Evolutionary conservation across 2,888 invertebrate species (phyloP).

Genomic region (Scaptomyza tumidula): DNA sequence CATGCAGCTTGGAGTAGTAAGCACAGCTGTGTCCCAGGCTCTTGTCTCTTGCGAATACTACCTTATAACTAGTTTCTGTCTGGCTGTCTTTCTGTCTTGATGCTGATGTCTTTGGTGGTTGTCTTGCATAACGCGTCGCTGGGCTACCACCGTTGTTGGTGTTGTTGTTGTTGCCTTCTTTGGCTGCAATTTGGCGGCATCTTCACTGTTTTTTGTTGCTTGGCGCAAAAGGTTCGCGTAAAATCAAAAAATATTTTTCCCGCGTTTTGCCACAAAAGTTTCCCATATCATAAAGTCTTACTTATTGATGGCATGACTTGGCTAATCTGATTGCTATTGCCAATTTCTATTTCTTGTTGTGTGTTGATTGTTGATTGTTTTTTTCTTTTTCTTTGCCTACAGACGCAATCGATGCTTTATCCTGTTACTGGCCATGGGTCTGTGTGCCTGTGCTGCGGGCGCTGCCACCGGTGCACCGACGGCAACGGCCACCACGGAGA

Average conservation of each 20-base stretch:
- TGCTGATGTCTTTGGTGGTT: conserved; percentile 46
- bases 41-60: conserved; percentile 40
- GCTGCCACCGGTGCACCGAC: conserved; percentile 67
- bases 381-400: conserved; percentile 36
- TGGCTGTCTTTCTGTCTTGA: neutral
- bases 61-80: conserved; percentile 70
- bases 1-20: conserved; percentile 15
- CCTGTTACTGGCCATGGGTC: conserved; percentile 70
- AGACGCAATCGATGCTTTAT: conserved; percentile 67
- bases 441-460: conserved; percentile 68
- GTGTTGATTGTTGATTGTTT: too few species aligned
- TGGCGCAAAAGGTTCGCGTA: conserved; percentile 63
- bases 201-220: conserved; percentile 53
- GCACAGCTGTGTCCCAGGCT: conserved; percentile 52
- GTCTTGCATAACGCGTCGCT: conserved; percentile 72
- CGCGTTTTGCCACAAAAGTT: conserved; percentile 79
- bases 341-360: conserved; percentile 35
- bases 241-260: conserved; percentile 71
- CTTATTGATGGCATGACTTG: conserved; percentile 74
- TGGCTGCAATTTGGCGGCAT: conserved; percentile 76
- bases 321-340: conserved; percentile 63
- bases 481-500: conserved; percentile 77
- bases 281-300: conserved; percentile 81
- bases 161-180: conserved; percentile 65
- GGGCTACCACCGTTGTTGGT: conserved; percentile 54